Conservation (phyloP, 37 sponge, comb jelly and placozoan genomes). For the Haliclona indistincta region DNA sequence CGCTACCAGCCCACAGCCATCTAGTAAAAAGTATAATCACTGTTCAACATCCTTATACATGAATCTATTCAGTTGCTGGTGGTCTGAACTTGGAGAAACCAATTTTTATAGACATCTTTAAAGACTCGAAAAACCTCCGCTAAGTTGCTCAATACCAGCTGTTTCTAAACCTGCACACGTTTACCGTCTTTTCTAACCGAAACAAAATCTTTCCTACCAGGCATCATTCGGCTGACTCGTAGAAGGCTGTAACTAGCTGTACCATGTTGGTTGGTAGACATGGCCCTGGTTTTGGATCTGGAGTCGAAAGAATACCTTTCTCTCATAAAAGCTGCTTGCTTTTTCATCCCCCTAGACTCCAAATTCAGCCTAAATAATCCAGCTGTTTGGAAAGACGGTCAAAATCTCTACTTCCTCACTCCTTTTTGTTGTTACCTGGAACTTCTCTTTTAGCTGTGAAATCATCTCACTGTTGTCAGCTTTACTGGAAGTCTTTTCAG, state of each 20-base stretch:
- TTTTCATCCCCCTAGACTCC: slow-evolving; percentile 35
- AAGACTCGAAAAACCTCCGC: slow-evolving; percentile 38
- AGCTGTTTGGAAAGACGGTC: slow-evolving; percentile 42
- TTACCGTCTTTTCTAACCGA: slow-evolving; percentile 13
- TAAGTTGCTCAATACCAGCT: slow-evolving; percentile 48
- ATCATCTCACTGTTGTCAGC: slow-evolving; percentile 35
- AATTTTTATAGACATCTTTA: slow-evolving; percentile 26
- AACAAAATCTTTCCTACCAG: slow-evolving; percentile 52
- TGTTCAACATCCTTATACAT: too few species aligned
- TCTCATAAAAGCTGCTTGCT: slow-evolving; percentile 37
- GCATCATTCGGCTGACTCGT: slow-evolving; percentile 48
- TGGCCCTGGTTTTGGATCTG: slow-evolving; percentile 7
- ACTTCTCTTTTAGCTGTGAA: slow-evolving; percentile 44
- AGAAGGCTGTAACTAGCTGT: not conserved
- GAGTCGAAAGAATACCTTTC: slow-evolving; percentile 35
- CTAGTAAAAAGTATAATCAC: too few species aligned
- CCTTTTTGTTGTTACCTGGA: slow-evolving; percentile 32
- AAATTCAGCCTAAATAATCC: slow-evolving; percentile 33
- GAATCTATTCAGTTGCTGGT: too few species aligned
- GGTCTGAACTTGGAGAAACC: slow-evolving; percentile 67
- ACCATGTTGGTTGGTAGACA: not conserved
- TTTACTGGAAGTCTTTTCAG: not conserved
- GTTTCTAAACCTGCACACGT: slow-evolving; percentile 27
- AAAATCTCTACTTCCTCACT: slow-evolving; percentile 40
- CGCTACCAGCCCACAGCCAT: not conserved